Conservation (phyloP, 2,888 invertebrate species). For the Deilephila porcellus region DNA sequence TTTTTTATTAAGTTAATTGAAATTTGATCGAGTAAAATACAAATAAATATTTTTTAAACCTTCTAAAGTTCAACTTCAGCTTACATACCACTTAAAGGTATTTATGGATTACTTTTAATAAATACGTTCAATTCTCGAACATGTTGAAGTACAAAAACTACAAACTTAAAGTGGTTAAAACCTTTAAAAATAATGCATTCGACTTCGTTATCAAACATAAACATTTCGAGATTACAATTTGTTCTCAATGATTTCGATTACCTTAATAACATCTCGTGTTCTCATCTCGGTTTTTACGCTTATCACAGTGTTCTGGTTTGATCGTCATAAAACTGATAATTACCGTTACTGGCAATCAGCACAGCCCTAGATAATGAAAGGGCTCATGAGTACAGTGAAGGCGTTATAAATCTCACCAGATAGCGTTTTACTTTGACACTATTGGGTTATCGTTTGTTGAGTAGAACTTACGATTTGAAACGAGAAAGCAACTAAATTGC, state of each 20-base stretch:
- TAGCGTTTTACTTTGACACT: slow-evolving; percentile 48
- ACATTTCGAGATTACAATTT: neutral
- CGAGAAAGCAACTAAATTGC: slow-evolving; percentile 47
- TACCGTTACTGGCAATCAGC: slow-evolving; percentile 45
- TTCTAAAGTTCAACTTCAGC: too few relatives aligned
- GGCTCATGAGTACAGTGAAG: slow-evolving; percentile 48
- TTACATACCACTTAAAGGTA: too few relatives aligned
- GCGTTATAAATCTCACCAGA: slow-evolving; percentile 58
- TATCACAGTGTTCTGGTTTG: slow-evolving; percentile 29
- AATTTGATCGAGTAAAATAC: too few relatives aligned
- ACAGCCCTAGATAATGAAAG: slow-evolving; percentile 57
- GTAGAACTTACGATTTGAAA: slow-evolving; percentile 45
- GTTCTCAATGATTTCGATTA: neutral
- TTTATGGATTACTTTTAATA: neutral
- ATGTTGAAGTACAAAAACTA: neutral
- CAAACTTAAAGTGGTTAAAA: neutral
- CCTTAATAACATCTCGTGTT: neutral
- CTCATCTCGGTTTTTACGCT: neutral
- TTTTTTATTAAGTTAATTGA: too few relatives aligned
- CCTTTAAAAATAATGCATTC: neutral
- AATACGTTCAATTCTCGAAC: neutral
- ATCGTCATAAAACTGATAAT: slow-evolving; percentile 37
- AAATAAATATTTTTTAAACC: too few relatives aligned
- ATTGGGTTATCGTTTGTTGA: slow-evolving; percentile 38
- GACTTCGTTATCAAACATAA: neutral